Percentiles rank a stretch among this genome's conserved stretches.
Evolutionary conservation across 2,888 invertebrate species (phyloP).

Genomic region (Netelia inedita): DNA sequence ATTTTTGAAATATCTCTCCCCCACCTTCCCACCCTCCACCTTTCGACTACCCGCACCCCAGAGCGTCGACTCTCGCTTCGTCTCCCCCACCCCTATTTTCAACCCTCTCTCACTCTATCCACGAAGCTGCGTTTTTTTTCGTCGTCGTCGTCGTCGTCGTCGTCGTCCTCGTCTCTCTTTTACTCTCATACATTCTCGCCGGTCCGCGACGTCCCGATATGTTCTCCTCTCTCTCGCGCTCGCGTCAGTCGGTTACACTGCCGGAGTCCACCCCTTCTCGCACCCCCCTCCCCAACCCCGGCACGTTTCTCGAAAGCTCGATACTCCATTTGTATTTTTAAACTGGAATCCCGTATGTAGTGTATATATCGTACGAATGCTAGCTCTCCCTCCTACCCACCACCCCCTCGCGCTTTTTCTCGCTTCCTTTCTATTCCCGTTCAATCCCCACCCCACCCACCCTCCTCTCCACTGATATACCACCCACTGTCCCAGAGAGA

Average conservation of each 20-base stretch:
- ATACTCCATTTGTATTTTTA: slow-evolving; percentile 85
- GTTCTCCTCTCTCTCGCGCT: slow-evolving; percentile 39
- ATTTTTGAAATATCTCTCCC: slow-evolving; percentile 84
- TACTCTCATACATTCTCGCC: slow-evolving; percentile 57
- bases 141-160: background rate
- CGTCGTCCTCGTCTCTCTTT: slow-evolving; percentile 41
- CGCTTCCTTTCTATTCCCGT: slow-evolving; percentile 49
- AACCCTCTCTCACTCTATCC: slow-evolving; percentile 50
- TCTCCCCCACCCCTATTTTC: slow-evolving; percentile 69
- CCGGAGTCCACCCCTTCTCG: slow-evolving; percentile 30
- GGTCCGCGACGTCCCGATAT: slow-evolving; percentile 51
- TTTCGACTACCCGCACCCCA: slow-evolving; percentile 69
- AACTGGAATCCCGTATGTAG: slow-evolving; percentile 82
- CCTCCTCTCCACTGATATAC: slow-evolving; percentile 54
- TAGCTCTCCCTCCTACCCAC: slow-evolving; percentile 63
- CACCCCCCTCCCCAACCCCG: slow-evolving; percentile 67
- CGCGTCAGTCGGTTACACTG: slow-evolving; percentile 61
- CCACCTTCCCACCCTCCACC: slow-evolving; percentile 73
- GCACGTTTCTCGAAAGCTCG: slow-evolving; percentile 83
- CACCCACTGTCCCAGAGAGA: slow-evolving; percentile 60
- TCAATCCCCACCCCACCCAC: slow-evolving; percentile 5
- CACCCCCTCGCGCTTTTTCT: slow-evolving; percentile 28
- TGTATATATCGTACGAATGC: slow-evolving; percentile 71
- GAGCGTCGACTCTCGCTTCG: slow-evolving; percentile 65
- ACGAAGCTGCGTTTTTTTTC: slow-evolving; percentile 34